Evolutionary conservation across 2,113 vertebrate genomes (phyloP).

Genomic region (Chloropsis cyanopogon): DNA sequence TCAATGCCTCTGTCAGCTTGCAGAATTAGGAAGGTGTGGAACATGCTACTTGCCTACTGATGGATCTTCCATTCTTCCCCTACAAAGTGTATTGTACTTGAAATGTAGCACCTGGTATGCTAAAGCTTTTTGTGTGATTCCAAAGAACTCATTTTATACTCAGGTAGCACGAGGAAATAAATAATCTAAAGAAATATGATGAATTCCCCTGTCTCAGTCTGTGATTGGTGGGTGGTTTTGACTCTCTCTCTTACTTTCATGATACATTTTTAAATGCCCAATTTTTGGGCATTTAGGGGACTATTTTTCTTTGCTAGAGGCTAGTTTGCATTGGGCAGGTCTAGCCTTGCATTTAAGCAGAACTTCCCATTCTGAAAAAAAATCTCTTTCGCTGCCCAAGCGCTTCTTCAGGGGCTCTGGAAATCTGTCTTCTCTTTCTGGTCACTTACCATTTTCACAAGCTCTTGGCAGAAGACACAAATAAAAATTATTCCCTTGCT

Average conservation of each 20-base stretch:
- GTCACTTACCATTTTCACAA: background rate
- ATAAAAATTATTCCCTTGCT: background rate
- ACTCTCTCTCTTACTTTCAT: background rate
- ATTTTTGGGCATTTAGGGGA: too few species aligned
- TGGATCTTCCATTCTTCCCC: background rate
- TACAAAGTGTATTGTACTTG: background rate
- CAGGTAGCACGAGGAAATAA: background rate
- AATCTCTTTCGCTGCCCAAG: background rate
- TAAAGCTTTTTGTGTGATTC: background rate
- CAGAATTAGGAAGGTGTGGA: background rate
- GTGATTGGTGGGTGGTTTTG: background rate
- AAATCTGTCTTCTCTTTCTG: background rate
- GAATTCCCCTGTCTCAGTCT: background rate
- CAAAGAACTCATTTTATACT: background rate
- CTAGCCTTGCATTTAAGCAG: background rate
- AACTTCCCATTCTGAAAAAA: background rate
- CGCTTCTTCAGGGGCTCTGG: background rate
- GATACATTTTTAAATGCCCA: background rate
- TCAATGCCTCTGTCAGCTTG: background rate
- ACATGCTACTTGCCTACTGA: background rate
- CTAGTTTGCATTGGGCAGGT: background rate
- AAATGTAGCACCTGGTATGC: background rate
- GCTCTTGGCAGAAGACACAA: background rate
- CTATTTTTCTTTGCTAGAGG: background rate
- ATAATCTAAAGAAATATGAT: background rate